Conservation (phyloP, 1,140 invertebrate species). For the Hylaeus anthracinus region DNA sequence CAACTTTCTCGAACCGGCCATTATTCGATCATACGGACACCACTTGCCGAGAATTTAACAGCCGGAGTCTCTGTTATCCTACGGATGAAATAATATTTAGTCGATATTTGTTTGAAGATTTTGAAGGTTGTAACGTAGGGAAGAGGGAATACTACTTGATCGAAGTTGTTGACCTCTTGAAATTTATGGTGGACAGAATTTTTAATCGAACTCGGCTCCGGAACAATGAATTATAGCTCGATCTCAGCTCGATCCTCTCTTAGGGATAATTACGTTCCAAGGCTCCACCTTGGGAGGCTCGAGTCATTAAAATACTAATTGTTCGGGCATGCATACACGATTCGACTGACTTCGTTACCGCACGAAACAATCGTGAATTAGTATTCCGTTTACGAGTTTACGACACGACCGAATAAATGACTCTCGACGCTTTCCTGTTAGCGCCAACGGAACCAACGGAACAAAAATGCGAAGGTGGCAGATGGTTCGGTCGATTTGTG, state of each 20-base stretch:
- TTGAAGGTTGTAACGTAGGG: no score
- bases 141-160: no score
- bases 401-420: neutral
- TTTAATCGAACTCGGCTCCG: neutral
- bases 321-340: neutral
- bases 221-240: slow-evolving; percentile 13
- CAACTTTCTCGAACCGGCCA: neutral
- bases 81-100: no score
- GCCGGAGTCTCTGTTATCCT: no score
- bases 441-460: neutral
- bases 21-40: neutral
- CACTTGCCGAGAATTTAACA: no score
- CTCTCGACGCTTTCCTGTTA: neutral
- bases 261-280: slow-evolving; percentile 13
- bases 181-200: slow-evolving; percentile 16
- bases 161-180: neutral
- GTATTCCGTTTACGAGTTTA: neutral
- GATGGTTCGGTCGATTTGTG: neutral
- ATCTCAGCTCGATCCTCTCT: neutral
- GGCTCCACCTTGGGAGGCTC: neutral
- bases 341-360: neutral
- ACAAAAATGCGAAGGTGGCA: neutral
- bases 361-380: neutral
- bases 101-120: no score
- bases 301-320: neutral